Conservation (phyloP, 2,888 invertebrate species). For the Parnassius apollo region DNA sequence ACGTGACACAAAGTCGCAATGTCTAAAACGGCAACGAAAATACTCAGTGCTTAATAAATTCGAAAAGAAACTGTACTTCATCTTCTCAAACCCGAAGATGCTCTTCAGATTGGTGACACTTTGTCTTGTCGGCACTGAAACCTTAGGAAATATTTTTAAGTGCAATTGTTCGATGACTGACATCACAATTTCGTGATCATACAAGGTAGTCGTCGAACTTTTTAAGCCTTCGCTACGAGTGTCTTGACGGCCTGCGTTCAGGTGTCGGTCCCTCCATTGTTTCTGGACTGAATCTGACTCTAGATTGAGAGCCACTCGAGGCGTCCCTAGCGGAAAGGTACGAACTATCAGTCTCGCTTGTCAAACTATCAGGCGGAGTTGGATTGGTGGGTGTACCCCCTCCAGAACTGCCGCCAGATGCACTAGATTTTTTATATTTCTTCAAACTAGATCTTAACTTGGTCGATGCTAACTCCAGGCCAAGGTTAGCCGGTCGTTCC, state of each 20-base stretch:
- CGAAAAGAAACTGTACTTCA: constrained; percentile 2
- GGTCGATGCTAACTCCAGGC: constrained; percentile 84
- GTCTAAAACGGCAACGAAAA: neutral
- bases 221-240: constrained; percentile 75
- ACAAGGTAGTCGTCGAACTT: constrained; percentile 78
- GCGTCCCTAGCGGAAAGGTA: constrained; percentile 92
- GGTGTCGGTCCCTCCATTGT: constrained; percentile 75
- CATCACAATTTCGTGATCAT: constrained; percentile 43
- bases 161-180: constrained; percentile 27
- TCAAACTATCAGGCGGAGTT: constrained; percentile 91
- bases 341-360: constrained; percentile 91
- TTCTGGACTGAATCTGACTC: constrained; percentile 90
- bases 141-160: neutral
- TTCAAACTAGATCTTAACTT: constrained; percentile 90
- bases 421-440: constrained; percentile 83
- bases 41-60: constrained; percentile 3
- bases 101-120: neutral
- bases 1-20: too few species aligned
- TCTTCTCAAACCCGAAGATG: neutral
- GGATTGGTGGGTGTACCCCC: constrained; percentile 90
- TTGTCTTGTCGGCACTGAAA: neutral
- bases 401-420: constrained; percentile 81
- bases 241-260: constrained; percentile 56
- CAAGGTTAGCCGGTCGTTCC: constrained; percentile 74
- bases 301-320: constrained; percentile 84